A percentile compares a stretch with the other conserved stretches of the same genome.
phyloP scores from a whole-genome alignment of 1,140 invertebrate species.

The Stegodyphus mimosarum region DNA sequence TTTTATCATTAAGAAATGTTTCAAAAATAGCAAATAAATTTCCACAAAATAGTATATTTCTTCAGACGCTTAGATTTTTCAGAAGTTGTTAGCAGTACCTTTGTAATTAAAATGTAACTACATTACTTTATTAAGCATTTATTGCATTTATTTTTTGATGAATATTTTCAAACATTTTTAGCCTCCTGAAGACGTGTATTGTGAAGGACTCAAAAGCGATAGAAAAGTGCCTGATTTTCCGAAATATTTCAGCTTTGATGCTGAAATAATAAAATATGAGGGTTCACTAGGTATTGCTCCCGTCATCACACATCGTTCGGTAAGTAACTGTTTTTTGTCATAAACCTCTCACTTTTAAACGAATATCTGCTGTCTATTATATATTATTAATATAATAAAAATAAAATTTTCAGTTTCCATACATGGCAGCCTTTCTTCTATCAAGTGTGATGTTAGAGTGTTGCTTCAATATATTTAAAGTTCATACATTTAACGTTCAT shows the following conservation, averaged over 20 bases:
- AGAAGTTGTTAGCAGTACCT: no score
- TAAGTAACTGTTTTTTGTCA: neutral
- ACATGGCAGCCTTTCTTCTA: no score
- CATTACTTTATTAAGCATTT: neutral
- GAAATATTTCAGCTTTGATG: constrained; percentile 42
- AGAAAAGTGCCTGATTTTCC: neutral
- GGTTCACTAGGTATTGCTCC: constrained; percentile 5
- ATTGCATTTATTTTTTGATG: neutral
- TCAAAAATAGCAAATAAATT: neutral
- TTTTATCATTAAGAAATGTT: neutral
- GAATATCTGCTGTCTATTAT: no score
- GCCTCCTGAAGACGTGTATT: constrained; percentile 41
- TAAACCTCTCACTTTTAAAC: no score
- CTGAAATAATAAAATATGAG: constrained; percentile 22
- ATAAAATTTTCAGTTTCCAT: no score
- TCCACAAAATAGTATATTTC: neutral
- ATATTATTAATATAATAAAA: no score
- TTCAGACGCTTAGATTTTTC: neutral
- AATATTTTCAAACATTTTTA: constrained; percentile 7
- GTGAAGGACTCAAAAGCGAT: constrained; percentile 24
- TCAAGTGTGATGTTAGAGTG: no score
- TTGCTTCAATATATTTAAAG: no score
- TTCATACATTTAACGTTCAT: no score
- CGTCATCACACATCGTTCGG: constrained; percentile 8
- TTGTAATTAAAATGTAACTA: no score